phyloP scores from a whole-genome alignment of 2,797 vertebrate species.

The Coregonus ussuriensis region DNA sequence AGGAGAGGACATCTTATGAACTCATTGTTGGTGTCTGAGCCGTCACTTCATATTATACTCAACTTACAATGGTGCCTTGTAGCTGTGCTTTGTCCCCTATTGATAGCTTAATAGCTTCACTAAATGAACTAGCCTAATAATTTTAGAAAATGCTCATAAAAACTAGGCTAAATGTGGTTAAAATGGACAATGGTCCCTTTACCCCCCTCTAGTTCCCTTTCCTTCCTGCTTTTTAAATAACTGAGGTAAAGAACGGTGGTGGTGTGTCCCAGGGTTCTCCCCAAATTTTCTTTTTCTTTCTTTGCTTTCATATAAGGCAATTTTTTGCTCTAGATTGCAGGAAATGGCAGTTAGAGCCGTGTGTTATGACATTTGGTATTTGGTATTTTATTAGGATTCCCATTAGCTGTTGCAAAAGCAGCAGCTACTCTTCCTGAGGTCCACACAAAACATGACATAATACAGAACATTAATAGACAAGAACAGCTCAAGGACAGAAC shows the following conservation, averaged over 20 bases:
- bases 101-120: background rate
- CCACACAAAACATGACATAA: too few relatives aligned
- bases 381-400: too few relatives aligned
- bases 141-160: background rate
- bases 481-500: too few relatives aligned
- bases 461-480: too few relatives aligned
- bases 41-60: background rate
- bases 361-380: too few relatives aligned
- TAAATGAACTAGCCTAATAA: background rate
- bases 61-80: background rate
- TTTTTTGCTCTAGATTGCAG: too few relatives aligned
- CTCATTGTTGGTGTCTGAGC: background rate
- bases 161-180: background rate
- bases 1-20: constrained; percentile 5
- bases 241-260: background rate
- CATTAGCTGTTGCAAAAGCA: too few relatives aligned
- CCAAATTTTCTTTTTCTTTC: too few relatives aligned
- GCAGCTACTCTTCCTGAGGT: too few relatives aligned
- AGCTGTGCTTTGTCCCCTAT: background rate
- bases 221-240: background rate
- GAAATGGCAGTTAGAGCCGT: too few relatives aligned
- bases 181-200: background rate
- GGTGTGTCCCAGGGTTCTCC: too few relatives aligned
- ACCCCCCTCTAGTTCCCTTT: background rate
- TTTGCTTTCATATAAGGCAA: too few relatives aligned